Conservation (phyloP, 1,140 invertebrate species). For the Conus betulinus region DNA sequence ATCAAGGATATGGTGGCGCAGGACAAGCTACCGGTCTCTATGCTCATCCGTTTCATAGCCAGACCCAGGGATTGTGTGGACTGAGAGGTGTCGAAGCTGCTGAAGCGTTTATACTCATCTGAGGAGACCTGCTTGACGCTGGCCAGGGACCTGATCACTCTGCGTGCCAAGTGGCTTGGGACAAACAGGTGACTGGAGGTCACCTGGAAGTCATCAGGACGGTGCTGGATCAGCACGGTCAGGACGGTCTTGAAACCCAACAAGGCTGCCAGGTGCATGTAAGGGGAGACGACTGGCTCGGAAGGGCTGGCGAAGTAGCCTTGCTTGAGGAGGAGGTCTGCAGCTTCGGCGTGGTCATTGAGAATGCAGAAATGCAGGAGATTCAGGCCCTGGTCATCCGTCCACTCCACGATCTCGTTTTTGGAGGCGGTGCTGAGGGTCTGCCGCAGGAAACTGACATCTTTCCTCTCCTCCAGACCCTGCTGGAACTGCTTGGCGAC, state of each 20-base stretch:
- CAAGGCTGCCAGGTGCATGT: constrained; percentile 50
- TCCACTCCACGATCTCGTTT: constrained; percentile 51
- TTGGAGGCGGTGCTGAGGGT: constrained; percentile 33
- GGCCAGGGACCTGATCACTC: too few species aligned
- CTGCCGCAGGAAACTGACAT: background rate
- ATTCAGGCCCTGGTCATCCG: constrained; percentile 51
- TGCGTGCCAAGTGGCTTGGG: background rate
- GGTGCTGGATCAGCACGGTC: constrained; percentile 50
- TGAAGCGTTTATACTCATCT: too few species aligned
- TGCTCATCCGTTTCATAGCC: background rate
- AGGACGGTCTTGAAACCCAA: constrained; percentile 50
- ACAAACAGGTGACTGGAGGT: constrained; percentile 31
- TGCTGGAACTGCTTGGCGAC: background rate
- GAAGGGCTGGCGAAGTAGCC: constrained; percentile 53
- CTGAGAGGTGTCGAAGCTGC: too few species aligned
- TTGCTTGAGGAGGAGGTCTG: constrained; percentile 47
- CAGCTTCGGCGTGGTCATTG: constrained; percentile 50
- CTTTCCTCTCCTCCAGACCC: background rate
- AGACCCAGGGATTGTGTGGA: too few species aligned
- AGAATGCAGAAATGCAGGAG: constrained; percentile 55
- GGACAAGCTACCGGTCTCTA: background rate
- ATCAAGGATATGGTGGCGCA: too few species aligned
- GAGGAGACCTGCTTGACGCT: too few species aligned
- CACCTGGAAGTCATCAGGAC: constrained; percentile 54
- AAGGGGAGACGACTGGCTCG: constrained; percentile 43